These are phyloP conservation scores for Hyperoodon ampullatus DNA, from an alignment of 2,113 vertebrate genomes.

Conservation along the genomic window DNA sequence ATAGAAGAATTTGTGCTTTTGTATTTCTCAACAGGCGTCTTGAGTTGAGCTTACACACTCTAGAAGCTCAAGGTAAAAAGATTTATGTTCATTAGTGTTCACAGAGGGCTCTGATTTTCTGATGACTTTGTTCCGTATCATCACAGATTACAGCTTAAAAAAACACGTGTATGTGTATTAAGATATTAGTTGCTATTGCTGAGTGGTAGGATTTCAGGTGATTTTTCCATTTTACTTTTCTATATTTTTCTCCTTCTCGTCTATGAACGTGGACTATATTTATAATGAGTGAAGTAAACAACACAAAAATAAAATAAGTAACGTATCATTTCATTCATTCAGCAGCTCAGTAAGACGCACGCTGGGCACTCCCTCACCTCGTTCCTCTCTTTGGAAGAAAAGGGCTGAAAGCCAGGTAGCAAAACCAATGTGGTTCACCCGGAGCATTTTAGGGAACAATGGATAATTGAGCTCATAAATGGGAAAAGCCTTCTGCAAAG, in stretches of 20 bases:
- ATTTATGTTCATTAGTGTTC: constrained; percentile 72
- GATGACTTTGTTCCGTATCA: background rate
- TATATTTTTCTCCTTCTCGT: background rate
- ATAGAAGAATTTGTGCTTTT: background rate
- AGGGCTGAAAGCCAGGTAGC: background rate
- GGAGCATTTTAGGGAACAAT: background rate
- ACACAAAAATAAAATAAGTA: background rate
- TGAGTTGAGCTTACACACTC: constrained; percentile 63
- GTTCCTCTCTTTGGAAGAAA: background rate
- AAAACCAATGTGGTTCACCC: background rate
- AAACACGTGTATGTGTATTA: background rate
- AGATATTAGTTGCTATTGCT: background rate
- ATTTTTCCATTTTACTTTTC: background rate
- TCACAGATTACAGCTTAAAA: background rate
- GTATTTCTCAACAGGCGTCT: constrained; percentile 67
- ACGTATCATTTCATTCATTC: background rate
- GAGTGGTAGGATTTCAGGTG: background rate
- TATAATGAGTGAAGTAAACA: background rate
- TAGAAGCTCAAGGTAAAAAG: constrained; percentile 73
- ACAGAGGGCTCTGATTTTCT: constrained; percentile 69
- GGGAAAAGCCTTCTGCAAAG: background rate
- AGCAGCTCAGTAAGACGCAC: background rate
- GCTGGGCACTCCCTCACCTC: too few species aligned
- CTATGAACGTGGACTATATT: background rate
- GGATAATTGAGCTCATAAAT: background rate